Conservation (phyloP, 2,797 vertebrate species). For the Sphenodon punctatus region DNA sequence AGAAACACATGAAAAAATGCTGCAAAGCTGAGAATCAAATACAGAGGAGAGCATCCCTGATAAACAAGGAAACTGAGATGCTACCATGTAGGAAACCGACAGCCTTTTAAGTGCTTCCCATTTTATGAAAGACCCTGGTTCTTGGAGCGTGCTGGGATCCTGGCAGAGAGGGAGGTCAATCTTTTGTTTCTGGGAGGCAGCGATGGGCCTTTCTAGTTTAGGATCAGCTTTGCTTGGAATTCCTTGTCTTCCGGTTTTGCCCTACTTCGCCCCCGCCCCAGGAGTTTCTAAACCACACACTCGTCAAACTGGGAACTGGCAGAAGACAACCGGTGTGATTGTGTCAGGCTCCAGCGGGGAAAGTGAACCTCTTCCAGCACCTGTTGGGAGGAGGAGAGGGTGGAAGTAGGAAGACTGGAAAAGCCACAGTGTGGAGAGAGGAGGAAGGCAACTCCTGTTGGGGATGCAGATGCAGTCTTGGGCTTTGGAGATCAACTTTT, state of each 20-base stretch:
- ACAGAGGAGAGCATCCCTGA: background rate
- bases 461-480: background rate
- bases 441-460: background rate
- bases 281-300: background rate
- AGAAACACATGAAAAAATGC: background rate
- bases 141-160: background rate
- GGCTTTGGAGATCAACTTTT: background rate
- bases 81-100: background rate
- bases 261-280: background rate
- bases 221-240: background rate
- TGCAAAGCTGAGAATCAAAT: background rate
- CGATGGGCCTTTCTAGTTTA: background rate
- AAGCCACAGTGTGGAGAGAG: too few relatives aligned
- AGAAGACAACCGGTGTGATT: constrained; percentile 1
- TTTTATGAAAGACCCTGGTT: background rate
- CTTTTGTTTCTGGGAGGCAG: background rate
- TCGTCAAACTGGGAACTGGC: background rate
- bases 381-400: background rate
- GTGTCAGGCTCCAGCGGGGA: background rate
- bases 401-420: background rate
- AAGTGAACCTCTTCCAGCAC: background rate
- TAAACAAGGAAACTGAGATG: background rate
- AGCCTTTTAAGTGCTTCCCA: background rate
- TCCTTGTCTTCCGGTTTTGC: background rate
- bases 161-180: background rate